Evolutionary conservation across 2,888 invertebrate genomes (phyloP).

Genomic region (Drosophila bunnanda): DNA sequence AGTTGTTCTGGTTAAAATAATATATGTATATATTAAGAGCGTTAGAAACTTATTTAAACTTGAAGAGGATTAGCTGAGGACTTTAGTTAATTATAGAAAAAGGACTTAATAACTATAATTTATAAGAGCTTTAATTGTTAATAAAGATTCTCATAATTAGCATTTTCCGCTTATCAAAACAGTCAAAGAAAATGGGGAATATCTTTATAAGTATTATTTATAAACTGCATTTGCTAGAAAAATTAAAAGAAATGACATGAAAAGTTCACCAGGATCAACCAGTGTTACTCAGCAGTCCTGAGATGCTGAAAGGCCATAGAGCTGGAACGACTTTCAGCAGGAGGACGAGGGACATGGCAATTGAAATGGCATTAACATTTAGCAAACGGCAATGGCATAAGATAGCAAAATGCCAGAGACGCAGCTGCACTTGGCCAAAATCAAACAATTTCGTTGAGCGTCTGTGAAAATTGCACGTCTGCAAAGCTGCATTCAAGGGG

Average conservation of each 20-base stretch:
- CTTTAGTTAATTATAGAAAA: too few relatives aligned
- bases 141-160: neutral
- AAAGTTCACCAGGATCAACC: neutral
- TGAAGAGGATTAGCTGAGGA: too few relatives aligned
- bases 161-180: neutral
- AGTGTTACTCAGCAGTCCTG: slow-evolving; percentile 56
- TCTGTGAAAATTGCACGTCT: slow-evolving; percentile 63
- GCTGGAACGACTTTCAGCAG: slow-evolving; percentile 3
- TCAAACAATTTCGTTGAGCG: slow-evolving; percentile 72
- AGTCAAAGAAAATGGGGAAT: rapidly evolving
- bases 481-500: slow-evolving; percentile 13
- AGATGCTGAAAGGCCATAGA: slow-evolving; percentile 20
- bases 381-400: slow-evolving; percentile 72
- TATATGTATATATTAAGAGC: slow-evolving; percentile 4
- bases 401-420: slow-evolving; percentile 68
- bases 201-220: neutral
- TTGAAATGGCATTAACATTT: slow-evolving; percentile 79
- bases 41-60: neutral
- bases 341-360: slow-evolving; percentile 46
- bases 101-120: neutral
- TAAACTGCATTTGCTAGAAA: too few relatives aligned
- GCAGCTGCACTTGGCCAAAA: slow-evolving; percentile 75
- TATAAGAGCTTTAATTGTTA: too few relatives aligned
- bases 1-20: slow-evolving; percentile 15
- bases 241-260: neutral